Conservation (phyloP, 2,888 invertebrate species). For the Amitus sp. region DNA sequence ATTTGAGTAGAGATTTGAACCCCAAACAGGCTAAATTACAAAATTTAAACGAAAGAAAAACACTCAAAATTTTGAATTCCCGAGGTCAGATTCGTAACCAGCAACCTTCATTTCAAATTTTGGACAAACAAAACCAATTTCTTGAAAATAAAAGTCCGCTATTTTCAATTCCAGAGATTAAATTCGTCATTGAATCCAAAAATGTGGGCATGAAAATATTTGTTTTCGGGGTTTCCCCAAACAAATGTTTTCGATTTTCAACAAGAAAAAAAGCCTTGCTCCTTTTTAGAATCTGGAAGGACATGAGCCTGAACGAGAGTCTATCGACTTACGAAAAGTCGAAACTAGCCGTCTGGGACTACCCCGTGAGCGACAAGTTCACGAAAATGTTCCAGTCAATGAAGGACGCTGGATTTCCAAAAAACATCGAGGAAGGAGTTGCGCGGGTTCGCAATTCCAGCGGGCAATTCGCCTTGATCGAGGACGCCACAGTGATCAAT, state of each 20-base stretch:
- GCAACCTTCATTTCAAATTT: no score
- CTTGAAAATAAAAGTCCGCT: no score
- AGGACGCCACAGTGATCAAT: constrained; percentile 93
- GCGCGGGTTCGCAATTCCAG: constrained; percentile 78
- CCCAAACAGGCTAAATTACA: no score
- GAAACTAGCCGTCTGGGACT: constrained; percentile 97
- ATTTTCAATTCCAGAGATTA: no score
- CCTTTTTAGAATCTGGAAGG: constrained; percentile 92
- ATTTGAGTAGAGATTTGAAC: no score
- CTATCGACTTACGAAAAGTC: constrained; percentile 89
- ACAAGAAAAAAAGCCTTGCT: background rate
- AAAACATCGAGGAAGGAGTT: constrained; percentile 82
- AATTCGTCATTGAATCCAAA: no score
- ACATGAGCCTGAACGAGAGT: constrained; percentile 95
- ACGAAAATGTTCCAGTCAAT: constrained; percentile 99
- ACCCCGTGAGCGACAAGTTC: constrained; percentile 97
- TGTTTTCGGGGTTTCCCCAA: no score
- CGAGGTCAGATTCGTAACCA: no score
- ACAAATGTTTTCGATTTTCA: background rate
- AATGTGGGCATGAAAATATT: no score
- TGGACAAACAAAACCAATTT: no score
- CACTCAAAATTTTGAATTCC: no score
- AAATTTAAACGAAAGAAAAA: no score
- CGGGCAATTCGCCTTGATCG: constrained; percentile 91
- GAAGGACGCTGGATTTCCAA: constrained; percentile 83